phyloP scores from a whole-genome alignment of 2,888 invertebrate genomes.

The Heteromyza rotundicornis region DNA sequence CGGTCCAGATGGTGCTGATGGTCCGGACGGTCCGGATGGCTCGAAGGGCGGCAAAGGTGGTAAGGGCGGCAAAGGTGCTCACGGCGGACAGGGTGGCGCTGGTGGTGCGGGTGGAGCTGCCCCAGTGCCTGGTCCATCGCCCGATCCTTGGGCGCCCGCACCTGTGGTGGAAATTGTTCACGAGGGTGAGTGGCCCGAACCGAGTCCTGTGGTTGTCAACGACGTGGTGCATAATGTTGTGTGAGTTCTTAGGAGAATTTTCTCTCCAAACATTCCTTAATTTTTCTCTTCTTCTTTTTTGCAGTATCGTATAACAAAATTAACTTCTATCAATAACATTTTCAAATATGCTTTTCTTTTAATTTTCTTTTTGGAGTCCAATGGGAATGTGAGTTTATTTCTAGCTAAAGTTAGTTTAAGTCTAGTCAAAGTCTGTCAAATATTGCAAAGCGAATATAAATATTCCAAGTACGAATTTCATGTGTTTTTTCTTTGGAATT shows the following conservation, averaged over 20 bases:
- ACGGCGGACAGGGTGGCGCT: slow-evolving; percentile 47
- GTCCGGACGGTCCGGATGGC: slow-evolving; percentile 49
- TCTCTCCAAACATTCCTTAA: background rate
- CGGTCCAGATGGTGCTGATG: slow-evolving; percentile 47
- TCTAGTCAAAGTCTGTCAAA: slow-evolving; percentile 15
- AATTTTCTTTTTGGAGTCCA: background rate
- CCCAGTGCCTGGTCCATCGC: slow-evolving; percentile 18
- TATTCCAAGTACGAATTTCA: background rate
- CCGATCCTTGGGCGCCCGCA: slow-evolving; percentile 12
- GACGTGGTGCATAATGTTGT: slow-evolving; percentile 10
- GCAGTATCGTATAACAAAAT: background rate
- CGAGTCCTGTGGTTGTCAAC: slow-evolving; percentile 39
- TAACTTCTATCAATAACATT: too few species aligned
- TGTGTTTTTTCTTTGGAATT: background rate
- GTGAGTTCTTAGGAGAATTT: background rate
- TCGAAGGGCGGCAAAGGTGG: slow-evolving; percentile 50
- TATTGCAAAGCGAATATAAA: slow-evolving; percentile 17
- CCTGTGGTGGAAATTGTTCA: slow-evolving; percentile 18
- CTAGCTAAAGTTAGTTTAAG: slow-evolving; percentile 10
- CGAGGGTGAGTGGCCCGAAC: slow-evolving; percentile 16
- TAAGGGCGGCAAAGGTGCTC: slow-evolving; percentile 50
- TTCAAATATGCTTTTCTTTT: too few species aligned
- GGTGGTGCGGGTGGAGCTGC: slow-evolving; percentile 41
- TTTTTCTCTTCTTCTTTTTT: background rate
- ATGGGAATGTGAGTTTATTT: background rate